Percentiles rank a stretch among this genome's conserved stretches.
phyloP scores from a whole-genome alignment of 2,888 invertebrate species.

The Heliconius ethilla region DNA sequence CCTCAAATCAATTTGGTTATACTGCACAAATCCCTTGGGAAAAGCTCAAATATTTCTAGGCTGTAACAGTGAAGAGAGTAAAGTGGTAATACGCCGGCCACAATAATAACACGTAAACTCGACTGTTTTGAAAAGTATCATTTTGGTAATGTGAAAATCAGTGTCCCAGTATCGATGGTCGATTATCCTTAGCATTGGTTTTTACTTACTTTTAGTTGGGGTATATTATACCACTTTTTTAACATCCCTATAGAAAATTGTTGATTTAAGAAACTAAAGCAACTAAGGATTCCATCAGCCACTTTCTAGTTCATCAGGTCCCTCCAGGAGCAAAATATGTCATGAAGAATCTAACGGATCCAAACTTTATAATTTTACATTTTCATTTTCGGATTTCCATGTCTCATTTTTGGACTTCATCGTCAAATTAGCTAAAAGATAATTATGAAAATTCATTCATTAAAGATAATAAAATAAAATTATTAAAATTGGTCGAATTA shows the following conservation, averaged over 20 bases:
- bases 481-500: no score
- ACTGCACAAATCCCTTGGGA: constrained; percentile 37
- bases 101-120: constrained; percentile 65
- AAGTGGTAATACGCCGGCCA: constrained; percentile 56
- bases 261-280: not conserved
- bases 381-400: no score
- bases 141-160: constrained; percentile 57
- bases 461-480: no score
- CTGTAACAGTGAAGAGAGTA: constrained; percentile 49
- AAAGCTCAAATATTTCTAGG: constrained; percentile 19
- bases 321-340: no score
- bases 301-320: no score
- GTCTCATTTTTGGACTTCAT: no score
- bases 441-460: no score
- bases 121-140: constrained; percentile 62
- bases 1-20: not conserved
- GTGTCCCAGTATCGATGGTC: constrained; percentile 51
- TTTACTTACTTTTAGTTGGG: constrained; percentile 9
- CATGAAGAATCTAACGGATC: no score
- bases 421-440: no score
- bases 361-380: no score
- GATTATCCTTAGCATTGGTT: constrained; percentile 3
- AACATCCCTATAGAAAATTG: not conserved
- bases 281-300: no score
- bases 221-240: not conserved